A percentile compares a stretch with the other conserved stretches of the same genome.
phyloP scores from a whole-genome alignment of 1,140 invertebrate genomes.

The Cyphomyrmex costatus region DNA sequence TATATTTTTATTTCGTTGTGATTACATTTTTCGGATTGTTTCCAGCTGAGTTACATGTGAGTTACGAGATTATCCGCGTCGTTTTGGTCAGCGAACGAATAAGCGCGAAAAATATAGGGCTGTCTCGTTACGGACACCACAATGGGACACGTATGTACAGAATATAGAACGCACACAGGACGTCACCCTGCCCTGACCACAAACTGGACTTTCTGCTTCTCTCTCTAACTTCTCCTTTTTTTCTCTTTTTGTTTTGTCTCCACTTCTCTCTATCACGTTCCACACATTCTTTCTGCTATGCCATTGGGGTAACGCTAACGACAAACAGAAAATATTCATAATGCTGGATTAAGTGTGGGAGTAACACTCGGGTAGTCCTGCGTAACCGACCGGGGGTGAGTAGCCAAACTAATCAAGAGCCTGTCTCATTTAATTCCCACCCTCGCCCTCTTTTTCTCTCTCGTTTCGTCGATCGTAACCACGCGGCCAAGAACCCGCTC shows the following conservation, averaged over 20 bases:
- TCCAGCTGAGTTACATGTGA: conserved; percentile 11
- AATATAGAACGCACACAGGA: conserved; percentile 42
- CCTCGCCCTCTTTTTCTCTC: conserved; percentile 55
- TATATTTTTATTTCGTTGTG: conserved; percentile 1
- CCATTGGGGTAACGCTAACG: conserved; percentile 38
- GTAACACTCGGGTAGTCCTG: conserved; percentile 54
- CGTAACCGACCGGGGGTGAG: conserved; percentile 65
- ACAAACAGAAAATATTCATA: conserved; percentile 81
- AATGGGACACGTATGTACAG: conserved; percentile 24
- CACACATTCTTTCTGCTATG: conserved; percentile 15
- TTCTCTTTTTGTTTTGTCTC: conserved; percentile 2
- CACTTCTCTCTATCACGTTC: neutral
- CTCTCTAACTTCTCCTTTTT: neutral
- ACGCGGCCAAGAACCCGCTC: conserved; percentile 43
- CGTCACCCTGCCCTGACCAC: conserved; percentile 45
- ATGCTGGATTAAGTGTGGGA: conserved; percentile 80
- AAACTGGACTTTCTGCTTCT: conserved; percentile 53
- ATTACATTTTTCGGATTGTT: conserved; percentile 21
- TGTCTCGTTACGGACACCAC: conserved; percentile 55
- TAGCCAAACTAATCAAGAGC: conserved; percentile 81
- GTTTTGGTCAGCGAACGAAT: conserved; percentile 44
- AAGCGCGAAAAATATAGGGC: conserved; percentile 50
- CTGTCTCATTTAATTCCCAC: conserved; percentile 80
- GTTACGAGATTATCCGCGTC: conserved; percentile 47
- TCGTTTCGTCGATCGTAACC: conserved; percentile 41